Percentiles rank a stretch among this genome's conserved stretches.
These are phyloP conservation scores for Brachyistius frenatus DNA, from an alignment of 2,113 vertebrate species.

Conservation along the genomic window DNA sequence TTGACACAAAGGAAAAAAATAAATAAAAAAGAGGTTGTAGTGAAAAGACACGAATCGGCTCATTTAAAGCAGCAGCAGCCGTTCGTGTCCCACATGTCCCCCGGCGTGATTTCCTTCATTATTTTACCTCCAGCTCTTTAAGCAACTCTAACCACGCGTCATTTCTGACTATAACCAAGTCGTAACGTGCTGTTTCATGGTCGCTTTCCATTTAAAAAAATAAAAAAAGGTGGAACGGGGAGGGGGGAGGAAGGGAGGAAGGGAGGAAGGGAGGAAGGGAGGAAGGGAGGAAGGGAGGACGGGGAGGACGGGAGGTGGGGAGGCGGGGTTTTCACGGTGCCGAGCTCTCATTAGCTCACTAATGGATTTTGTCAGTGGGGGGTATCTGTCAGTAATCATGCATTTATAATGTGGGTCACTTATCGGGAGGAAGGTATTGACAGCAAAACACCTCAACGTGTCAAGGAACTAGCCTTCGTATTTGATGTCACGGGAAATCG, in stretches of 20 bases:
- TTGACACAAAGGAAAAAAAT: conserved; percentile 5
- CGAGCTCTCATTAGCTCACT: conserved; percentile 65
- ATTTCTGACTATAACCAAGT: conserved; percentile 69
- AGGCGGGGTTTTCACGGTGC: conserved; percentile 3
- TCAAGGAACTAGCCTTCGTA: conserved; percentile 53
- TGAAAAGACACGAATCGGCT: conserved; percentile 58
- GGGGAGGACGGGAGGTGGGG: too few species aligned
- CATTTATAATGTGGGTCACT: conserved; percentile 73
- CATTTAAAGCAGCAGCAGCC: conserved; percentile 56
- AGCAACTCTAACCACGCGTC: conserved; percentile 61
- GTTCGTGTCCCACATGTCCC: conserved; percentile 34
- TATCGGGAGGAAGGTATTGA: conserved; percentile 56
- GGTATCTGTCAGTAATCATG: conserved; percentile 71
- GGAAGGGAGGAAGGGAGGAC: too few species aligned
- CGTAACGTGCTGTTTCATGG: conserved; percentile 54
- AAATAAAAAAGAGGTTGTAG: conserved; percentile 21
- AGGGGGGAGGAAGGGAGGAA: too few species aligned
- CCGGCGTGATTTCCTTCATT: conserved; percentile 52
- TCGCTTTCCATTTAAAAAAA: conserved; percentile 52
- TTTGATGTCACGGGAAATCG: conserved; percentile 57
- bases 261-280: too few species aligned
- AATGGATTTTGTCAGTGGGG: conserved; percentile 79
- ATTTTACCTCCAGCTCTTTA: conserved; percentile 67
- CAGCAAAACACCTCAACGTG: conserved; percentile 53
- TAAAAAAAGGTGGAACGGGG: not conserved